A percentile compares a stretch with the other conserved stretches of the same genome.
These are phyloP conservation scores for Paramormyrops hopkinsi DNA, from an alignment of 2,797 vertebrate genomes.

Conservation along the genomic window DNA sequence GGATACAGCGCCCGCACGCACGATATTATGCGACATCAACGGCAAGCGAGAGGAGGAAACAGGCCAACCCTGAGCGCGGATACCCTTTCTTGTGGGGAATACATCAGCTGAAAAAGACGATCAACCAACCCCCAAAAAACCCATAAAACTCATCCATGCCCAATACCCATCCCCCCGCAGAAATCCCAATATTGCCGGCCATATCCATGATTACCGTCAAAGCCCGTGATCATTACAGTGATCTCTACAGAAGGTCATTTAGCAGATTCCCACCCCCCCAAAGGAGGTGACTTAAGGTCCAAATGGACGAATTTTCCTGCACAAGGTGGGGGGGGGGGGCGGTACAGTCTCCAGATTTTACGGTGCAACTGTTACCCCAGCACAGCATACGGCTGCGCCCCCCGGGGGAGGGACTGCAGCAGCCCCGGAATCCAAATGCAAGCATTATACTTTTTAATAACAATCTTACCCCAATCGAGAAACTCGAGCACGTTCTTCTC, in stretches of 20 bases:
- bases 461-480: slow-evolving; percentile 81
- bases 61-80: neutral
- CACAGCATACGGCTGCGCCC: neutral
- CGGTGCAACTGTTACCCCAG: neutral
- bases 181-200: neutral
- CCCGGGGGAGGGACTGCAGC: neutral
- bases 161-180: neutral
- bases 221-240: neutral
- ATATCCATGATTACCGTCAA: neutral
- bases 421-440: neutral
- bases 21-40: neutral
- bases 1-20: neutral
- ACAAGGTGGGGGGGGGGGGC: neutral
- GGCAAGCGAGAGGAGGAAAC: neutral
- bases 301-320: neutral
- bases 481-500: slow-evolving; percentile 96
- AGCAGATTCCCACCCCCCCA: neutral
- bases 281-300: neutral
- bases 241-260: neutral
- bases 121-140: neutral
- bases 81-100: neutral
- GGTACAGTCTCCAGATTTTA: neutral
- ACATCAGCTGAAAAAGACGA: neutral
- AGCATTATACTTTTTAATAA: neutral
- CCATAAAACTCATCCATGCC: neutral